Evolutionary conservation across 2,888 invertebrate species (phyloP), one percentile per base, ranked within the genome.

Genomic region (Cheilosia grossa): DNA sequence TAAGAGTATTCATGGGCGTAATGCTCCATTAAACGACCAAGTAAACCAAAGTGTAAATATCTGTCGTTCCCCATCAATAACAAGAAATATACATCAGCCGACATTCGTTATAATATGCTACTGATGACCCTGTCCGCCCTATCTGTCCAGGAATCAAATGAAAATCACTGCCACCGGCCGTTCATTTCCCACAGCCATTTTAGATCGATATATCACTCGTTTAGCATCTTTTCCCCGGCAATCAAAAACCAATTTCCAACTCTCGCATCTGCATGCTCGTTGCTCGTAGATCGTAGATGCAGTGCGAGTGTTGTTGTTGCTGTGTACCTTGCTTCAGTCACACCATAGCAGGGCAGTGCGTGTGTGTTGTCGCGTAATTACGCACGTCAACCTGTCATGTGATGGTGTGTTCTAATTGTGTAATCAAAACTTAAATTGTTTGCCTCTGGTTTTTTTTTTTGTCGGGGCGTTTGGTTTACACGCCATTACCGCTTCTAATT

Each of bases 171-270:
- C 53, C 40, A 49, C 13, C 27, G 59, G 27, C 15, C 30, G 47
- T 30, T 21, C 40, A 30, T 64, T 80, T 83, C 83, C 83, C 83
- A 83, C 83, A 80, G 30, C 69, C 51, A 83, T 83, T 80, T 27
- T 24, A 64, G 74, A 80, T 59, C 83, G 59, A 83, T 83, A 74
- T 69, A 83, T 80, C 83, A 83, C 80, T 83, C 83, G 70, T 80
- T 83, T 80, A 83, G 80, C 69, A 80, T 83, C 56, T 64, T 69
- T 64, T 64, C 10, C 24, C 56, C 64, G 83, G 83, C 63, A 80
- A 80, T 80, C 83, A 80, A 83, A 83, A 69, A 80, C 64, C 83
- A 59, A 83, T 83, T 79, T 73, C 17, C 17, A 82, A 54, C 61
- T 77, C 54, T 24, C 40, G 17, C 49, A 24, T 58, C 61, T 17